Evolutionary conservation across 2,888 invertebrate genomes (phyloP).

Genomic region (Noctua fimbriata): DNA sequence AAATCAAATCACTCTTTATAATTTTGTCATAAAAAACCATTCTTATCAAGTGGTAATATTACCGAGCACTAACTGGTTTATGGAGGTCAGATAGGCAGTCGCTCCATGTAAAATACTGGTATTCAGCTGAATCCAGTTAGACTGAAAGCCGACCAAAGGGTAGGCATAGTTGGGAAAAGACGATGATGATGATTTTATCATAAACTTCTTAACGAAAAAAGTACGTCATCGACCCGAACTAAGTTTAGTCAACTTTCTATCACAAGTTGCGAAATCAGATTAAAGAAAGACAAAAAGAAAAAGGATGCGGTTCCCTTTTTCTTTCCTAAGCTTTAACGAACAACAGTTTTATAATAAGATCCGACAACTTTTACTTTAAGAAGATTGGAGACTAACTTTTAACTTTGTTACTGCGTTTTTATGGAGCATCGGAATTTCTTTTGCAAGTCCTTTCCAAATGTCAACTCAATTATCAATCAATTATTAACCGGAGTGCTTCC

Average conservation of each 20-base stretch:
- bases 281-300: background rate
- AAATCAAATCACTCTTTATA: background rate
- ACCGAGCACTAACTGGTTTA: background rate
- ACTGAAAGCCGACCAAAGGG: no score
- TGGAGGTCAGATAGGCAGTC: background rate
- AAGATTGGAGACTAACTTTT: constrained; percentile 10
- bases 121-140: background rate
- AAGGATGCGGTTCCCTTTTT: background rate
- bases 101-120: background rate
- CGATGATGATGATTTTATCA: background rate
- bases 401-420: background rate
- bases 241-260: background rate
- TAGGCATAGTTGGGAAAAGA: background rate
- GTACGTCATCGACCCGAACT: background rate
- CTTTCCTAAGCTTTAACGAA: background rate
- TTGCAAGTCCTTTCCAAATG: background rate
- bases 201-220: background rate
- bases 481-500: background rate
- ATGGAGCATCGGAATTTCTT: background rate
- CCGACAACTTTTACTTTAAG: background rate
- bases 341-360: background rate
- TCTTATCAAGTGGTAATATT: background rate
- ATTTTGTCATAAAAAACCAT: background rate
- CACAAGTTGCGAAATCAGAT: background rate
- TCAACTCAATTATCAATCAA: constrained; percentile 3